Base-by-base conservation (phyloP, 2,113 vertebrate species). In the Pollachius pollachius region DNA sequence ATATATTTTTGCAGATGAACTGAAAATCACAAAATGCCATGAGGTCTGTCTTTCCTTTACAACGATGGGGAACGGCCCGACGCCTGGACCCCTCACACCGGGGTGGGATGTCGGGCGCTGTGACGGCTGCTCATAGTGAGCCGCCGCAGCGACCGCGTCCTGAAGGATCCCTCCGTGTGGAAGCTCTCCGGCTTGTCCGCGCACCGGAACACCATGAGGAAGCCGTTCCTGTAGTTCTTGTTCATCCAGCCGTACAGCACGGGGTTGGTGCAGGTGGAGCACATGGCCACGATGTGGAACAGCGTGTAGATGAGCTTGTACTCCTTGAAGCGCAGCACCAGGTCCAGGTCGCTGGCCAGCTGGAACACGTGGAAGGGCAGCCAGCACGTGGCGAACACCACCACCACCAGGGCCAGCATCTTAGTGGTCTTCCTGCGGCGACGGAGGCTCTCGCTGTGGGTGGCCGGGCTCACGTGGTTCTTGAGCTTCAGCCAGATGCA, bases 161-260 rank as follows among this genome's bases (percentile, higher is more conserved):
- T 87, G 64, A 96, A 89, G 0, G 95, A 96, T 5, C 94, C 94
- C 52, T 97, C 95, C 0, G 90, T 87, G 75, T 94, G 93, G 77
- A 95, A 91, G 68, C 85, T 89, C 15, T 95, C 94, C 0, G 93
- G 92, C 67, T 94, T 95, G 72, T 96, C 90, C 77, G 95, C 91
- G 19, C 95, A 97, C 57, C 92, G 93, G 82, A 96, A 96, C 63
- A 96, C 94, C 92, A 94, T 94, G 15, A 97, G 88, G 85, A 97
- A 97, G 56, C 95, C 95, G 0, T 96, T 96, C 72, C 95, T 88
- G 88, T 96, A 97, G 89, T 96, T 97, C 86, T 95, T 96, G 88
- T 96, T 97, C 95, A 97, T 97, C 95, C 95, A 97, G 23, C 95
- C 95, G 0, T 97, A 96, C n/a, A 97, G 92, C 23, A 97, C 66